Evolutionary conservation across 37 sponge, comb jelly and placozoan species (phyloP).

Genomic region (Dysidea cf. avara): DNA sequence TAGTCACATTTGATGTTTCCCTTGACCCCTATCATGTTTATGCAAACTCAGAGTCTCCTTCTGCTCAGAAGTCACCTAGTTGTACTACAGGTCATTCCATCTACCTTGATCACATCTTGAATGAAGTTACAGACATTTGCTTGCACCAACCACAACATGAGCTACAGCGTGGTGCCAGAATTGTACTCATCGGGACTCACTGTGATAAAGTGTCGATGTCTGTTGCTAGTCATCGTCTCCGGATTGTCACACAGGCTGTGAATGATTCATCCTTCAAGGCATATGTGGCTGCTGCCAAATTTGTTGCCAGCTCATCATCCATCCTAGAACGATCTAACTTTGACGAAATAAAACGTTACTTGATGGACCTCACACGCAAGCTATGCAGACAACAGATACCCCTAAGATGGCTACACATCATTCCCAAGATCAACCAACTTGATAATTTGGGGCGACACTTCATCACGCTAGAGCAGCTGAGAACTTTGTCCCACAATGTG

Average conservation of each 20-base stretch:
- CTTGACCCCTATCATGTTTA: background rate
- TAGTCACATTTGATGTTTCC: constrained; percentile 41
- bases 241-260: constrained; percentile 33
- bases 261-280: constrained; percentile 29
- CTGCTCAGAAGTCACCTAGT: background rate
- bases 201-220: constrained; percentile 36
- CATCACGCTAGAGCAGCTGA: constrained; percentile 18
- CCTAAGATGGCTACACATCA: constrained; percentile 57
- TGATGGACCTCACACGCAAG: constrained; percentile 45
- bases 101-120: constrained; percentile 46
- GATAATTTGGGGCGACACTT: constrained; percentile 20
- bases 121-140: constrained; percentile 30
- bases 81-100: constrained; percentile 3
- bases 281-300: constrained; percentile 34
- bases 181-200: constrained; percentile 71
- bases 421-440: constrained; percentile 39
- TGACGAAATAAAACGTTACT: constrained; percentile 46
- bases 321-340: constrained; percentile 54
- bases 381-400: constrained; percentile 54
- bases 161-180: constrained; percentile 21
- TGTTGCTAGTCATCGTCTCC: constrained; percentile 24
- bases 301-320: constrained; percentile 56
- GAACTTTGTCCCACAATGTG: background rate
- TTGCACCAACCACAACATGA: constrained; percentile 37
- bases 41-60: background rate